Conservation (phyloP, 2,797 vertebrate genomes). For the Anguilla megastoma region DNA sequence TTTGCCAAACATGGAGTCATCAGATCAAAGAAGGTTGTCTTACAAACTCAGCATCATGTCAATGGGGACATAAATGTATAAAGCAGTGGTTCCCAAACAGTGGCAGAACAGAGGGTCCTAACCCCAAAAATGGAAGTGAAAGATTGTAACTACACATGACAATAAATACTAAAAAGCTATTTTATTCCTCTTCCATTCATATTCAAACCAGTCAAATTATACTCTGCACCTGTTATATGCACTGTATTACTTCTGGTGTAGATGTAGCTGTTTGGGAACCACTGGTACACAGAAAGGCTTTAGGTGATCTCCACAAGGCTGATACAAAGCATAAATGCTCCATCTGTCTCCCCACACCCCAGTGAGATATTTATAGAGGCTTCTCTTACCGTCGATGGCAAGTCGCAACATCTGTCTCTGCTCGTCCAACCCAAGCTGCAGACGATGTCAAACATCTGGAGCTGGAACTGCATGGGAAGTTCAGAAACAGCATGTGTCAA, state of each 20-base stretch:
- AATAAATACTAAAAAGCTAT: neutral
- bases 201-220: neutral
- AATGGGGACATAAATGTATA: neutral
- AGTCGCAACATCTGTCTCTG: constrained; percentile 96
- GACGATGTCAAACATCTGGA: constrained; percentile 99
- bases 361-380: constrained; percentile 28
- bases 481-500: constrained; percentile 56
- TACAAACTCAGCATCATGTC: neutral
- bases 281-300: neutral
- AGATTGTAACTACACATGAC: neutral
- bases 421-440: constrained; percentile 97
- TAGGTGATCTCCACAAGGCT: neutral
- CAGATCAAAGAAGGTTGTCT: neutral
- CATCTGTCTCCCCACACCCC: neutral
- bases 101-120: neutral
- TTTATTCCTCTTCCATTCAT: neutral
- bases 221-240: neutral
- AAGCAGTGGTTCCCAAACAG: neutral
- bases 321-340: neutral
- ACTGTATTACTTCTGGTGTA: neutral
- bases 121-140: neutral
- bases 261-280: neutral
- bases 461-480: constrained; percentile 86
- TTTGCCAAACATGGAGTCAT: neutral
- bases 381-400: constrained; percentile 88